These are phyloP conservation scores for Lepus townsendii DNA, from an alignment of 2,797 vertebrate genomes.

Conservation along the genomic window DNA sequence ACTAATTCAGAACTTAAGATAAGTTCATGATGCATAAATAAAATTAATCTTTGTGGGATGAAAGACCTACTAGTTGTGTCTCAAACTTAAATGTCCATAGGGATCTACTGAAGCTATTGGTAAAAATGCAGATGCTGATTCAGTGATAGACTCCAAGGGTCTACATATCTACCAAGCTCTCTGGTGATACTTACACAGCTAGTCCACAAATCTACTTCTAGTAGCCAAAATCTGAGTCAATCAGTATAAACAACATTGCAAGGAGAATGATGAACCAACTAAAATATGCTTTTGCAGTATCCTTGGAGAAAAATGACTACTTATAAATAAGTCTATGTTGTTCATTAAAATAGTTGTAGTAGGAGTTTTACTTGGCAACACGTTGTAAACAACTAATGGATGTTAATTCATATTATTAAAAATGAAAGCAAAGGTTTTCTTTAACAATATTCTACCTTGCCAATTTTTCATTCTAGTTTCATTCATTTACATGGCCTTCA, in stretches of 20 bases:
- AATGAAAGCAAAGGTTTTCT: slow-evolving; percentile 60
- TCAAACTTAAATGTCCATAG: neutral
- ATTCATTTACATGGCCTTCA: slow-evolving; percentile 26
- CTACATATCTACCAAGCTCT: neutral
- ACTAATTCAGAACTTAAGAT: slow-evolving; percentile 1
- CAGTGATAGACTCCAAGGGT: neutral
- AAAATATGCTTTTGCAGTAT: neutral
- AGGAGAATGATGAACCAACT: neutral
- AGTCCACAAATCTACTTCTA: neutral
- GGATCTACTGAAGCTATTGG: neutral
- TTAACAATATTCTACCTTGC: neutral
- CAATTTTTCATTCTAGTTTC: slow-evolving; percentile 47
- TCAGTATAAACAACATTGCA: neutral
- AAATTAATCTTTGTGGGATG: neutral
- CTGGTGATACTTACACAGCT: neutral
- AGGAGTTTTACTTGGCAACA: slow-evolving; percentile 11
- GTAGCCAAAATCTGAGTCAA: neutral
- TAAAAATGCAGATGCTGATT: neutral
- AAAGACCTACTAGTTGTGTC: slow-evolving; percentile 25
- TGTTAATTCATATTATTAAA: slow-evolving; percentile 52
- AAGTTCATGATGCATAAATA: slow-evolving; percentile 4
- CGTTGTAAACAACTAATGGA: slow-evolving; percentile 39
- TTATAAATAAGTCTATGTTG: neutral
- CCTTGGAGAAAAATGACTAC: neutral
- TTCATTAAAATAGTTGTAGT: slow-evolving; percentile 2